Conservation (phyloP, 2,888 invertebrate genomes). For the Crepidodera aurea region DNA sequence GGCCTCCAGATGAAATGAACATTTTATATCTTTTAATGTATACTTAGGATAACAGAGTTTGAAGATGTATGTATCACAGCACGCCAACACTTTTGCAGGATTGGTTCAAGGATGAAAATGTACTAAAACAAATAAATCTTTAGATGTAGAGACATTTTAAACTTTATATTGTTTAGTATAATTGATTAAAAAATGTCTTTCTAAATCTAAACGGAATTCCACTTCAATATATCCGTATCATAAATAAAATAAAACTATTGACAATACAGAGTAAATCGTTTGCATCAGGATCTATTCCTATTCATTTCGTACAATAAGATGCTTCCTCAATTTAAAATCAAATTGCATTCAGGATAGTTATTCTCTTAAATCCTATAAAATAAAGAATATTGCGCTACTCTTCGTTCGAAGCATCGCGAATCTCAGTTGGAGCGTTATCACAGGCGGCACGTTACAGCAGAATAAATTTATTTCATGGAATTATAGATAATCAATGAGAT, state of each 20-base stretch:
- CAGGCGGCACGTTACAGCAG: too few species aligned
- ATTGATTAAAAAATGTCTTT: too few species aligned
- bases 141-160: too few species aligned
- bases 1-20: conserved; percentile 33
- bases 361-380: conserved; percentile 7
- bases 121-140: too few species aligned
- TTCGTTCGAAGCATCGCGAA: neutral
- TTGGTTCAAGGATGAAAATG: neutral
- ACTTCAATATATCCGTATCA: too few species aligned
- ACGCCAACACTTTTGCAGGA: conserved; percentile 10
- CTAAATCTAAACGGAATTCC: too few species aligned
- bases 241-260: too few species aligned
- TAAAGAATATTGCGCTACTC: conserved; percentile 3
- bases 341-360: conserved; percentile 7
- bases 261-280: neutral
- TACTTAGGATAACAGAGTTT: conserved; percentile 31
- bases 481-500: too few species aligned
- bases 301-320: conserved; percentile 2
- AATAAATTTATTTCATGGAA: too few species aligned
- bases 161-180: too few species aligned
- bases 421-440: too few species aligned
- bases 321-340: conserved; percentile 7
- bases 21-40: conserved; percentile 33
- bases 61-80: conserved; percentile 21
- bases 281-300: conserved; percentile 1